These are phyloP conservation scores for Vimba vimba DNA, from an alignment of 2,113 vertebrate species.

Conservation along the genomic window DNA sequence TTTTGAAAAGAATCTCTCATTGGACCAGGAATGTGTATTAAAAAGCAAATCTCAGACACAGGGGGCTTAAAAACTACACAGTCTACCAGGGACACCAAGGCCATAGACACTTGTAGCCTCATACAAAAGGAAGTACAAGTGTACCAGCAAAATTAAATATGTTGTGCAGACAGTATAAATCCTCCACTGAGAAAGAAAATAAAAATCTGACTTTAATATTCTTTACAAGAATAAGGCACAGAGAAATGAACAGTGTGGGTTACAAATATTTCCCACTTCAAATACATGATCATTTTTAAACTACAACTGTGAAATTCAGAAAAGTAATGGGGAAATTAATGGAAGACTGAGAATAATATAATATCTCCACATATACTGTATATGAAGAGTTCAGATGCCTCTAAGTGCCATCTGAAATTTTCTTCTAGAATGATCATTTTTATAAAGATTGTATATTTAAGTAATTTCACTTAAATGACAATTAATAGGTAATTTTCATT, in stretches of 20 bases:
- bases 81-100: constrained; percentile 5
- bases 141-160: background rate
- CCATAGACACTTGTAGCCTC: background rate
- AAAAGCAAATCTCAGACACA: background rate
- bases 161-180: background rate
- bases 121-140: background rate
- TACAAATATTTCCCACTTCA: background rate
- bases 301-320: background rate
- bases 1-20: background rate
- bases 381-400: no score
- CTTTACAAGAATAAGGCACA: background rate
- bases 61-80: background rate
- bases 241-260: constrained; percentile 2
- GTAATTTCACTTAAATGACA: no score
- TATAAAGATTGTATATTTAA: no score
- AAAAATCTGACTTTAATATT: background rate
- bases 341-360: background rate
- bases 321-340: background rate
- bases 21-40: background rate
- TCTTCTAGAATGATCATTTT: no score
- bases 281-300: background rate
- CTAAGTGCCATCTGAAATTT: no score
- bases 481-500: no score
- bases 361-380: background rate
- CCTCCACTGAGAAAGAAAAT: background rate